phyloP scores from a whole-genome alignment of 2,113 vertebrate species.

The Ophthalmolycus amberensis region DNA sequence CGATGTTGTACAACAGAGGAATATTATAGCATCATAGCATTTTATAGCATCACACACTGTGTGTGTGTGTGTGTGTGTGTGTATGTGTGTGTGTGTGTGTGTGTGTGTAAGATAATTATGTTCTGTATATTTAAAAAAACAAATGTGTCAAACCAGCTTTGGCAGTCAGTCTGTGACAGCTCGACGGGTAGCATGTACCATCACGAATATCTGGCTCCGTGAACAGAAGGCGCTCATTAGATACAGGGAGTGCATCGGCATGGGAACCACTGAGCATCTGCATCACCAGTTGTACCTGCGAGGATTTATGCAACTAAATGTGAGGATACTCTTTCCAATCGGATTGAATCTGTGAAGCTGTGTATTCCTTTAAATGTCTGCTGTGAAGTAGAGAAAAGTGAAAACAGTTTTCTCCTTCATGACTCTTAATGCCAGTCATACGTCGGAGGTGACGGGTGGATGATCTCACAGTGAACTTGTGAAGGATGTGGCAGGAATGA shows the following conservation, averaged over 20 bases:
- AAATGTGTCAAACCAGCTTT: background rate
- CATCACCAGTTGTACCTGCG: background rate
- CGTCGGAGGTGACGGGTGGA: slow-evolving; percentile 4
- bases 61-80: background rate
- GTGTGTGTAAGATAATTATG: background rate
- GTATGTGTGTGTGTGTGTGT: background rate
- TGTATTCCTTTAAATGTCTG: slow-evolving; percentile 2
- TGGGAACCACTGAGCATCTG: background rate
- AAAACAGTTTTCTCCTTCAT: background rate
- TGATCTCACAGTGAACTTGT: slow-evolving; percentile 52
- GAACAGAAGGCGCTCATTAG: slow-evolving; percentile 24
- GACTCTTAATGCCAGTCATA: background rate
- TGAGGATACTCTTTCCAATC: background rate
- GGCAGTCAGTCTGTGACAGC: background rate
- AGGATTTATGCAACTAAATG: background rate
- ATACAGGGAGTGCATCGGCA: background rate
- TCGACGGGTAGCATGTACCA: background rate
- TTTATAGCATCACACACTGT: too few relatives aligned
- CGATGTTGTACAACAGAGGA: background rate
- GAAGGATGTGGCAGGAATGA: slow-evolving; percentile 44
- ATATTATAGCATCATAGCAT: too few relatives aligned
- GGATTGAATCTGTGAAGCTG: background rate
- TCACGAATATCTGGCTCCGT: slow-evolving; percentile 5
- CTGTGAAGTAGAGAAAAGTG: background rate
- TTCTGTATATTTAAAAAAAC: background rate